Evolutionary conservation across 2,113 vertebrate genomes (phyloP), one percentile per base, ranked within the genome.

Genomic region (Corythornis vintsioides): DNA sequence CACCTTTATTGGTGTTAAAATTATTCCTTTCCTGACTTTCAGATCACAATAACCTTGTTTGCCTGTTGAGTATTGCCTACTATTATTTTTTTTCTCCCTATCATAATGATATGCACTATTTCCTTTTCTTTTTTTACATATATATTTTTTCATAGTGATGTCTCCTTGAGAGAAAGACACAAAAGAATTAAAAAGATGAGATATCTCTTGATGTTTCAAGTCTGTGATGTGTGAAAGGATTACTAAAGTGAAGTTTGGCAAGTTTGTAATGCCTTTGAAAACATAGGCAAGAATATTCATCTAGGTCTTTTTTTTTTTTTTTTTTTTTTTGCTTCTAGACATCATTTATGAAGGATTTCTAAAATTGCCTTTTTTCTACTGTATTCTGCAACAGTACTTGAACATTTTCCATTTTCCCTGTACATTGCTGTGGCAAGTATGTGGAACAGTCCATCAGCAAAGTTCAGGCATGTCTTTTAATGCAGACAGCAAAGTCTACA

Each of bases 11-110:
- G 67, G 60, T 63, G 42, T 47, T 83, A 52, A 71, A 95, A 91
- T 86, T 85, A 72, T 71, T 89, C 79, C 75, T 86, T 70, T 91
- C 56, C 47, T 66, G 47, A 70, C 53, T 91, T 88, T 63, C 85
- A 89, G 64, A 91, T 83, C 72, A 59, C 61, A 91, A 63, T 48
- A 95, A 85, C 64, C 63, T 86, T 77, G 52, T 88, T 88, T 82
- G 33, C 38, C 43, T 88, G 79, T 70, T 3, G 2, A 71, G 31
- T 63, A 77, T 79, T 77, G 73, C 15, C 47, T 78, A 35, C 35
- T 40, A 26, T 52, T 75, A 29, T 72, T 93, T 83, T 86, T 88
- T 88, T 70, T 67, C 56, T 43, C 42, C 14, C 59, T 60, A 52
- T 29, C 13, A 38, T 79, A 85, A 89, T 65, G 48, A 43, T 76